Evolutionary conservation across 2,113 vertebrate species (phyloP), one percentile per base, ranked within the genome.

Genomic region (Deroptyus accipitrinus): DNA sequence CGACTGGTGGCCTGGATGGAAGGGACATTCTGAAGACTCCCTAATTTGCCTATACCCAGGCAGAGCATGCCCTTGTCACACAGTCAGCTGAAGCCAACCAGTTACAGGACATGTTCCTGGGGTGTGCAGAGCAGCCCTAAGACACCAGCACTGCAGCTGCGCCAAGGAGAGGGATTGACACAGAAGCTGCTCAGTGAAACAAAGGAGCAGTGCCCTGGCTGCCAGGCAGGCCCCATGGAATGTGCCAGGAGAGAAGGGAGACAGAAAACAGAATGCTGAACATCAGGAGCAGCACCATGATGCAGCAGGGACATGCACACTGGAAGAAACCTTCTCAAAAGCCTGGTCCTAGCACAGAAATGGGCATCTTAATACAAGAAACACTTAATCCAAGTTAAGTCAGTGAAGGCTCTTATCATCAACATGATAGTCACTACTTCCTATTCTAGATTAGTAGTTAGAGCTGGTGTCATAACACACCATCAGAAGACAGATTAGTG

Each of bases 401-500:
- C 77, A 72, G 77, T 39, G 62, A 92, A 95, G 87, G 61, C 73
- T 59, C 31, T 48, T 76, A 55, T 31, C 17, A 51, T 93, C 42
- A 64, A 55, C 14, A 7, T 39, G 69, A 70, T 11, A 52, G 35
- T 48, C 46, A 63, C 55, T 15, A 7, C 63, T 64, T 86, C 19
- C 55, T 24, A 48, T 66, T 75, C 55, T 54, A 75, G 80, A 44
- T 92, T 64, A 83, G 88, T 80, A 91, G 68, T 55, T 69, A 66
- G 63, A 91, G 73, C 51, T 86, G 76, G 72, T 92, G 85, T 70
- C 63, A 12, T 51, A 85, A 69, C 54, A 92, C 95, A 95, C 68
- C 92, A 76, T 70, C 73, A 92, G 55, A 88, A 95, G 64, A 64
- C 93, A 91, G 73, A 76, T 90, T 90, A 97, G 93, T 92, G 95